These are phyloP conservation scores for Aphidius ervi DNA, from an alignment of 1,140 invertebrate species.

Conservation along the genomic window DNA sequence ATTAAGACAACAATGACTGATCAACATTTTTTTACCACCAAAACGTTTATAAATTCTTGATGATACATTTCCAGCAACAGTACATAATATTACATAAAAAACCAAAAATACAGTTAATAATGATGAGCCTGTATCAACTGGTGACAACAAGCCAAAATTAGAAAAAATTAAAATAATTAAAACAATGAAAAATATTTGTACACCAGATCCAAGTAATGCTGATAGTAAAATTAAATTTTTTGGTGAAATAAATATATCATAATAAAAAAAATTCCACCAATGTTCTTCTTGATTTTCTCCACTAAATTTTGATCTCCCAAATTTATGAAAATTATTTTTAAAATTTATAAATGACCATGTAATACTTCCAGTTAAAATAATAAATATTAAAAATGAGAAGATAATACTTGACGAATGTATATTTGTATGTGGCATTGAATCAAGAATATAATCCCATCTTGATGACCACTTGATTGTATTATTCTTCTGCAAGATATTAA, in stretches of 20 bases:
- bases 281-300: conserved; percentile 99
- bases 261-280: conserved; percentile 97
- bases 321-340: no score
- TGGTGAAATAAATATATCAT: conserved; percentile 93
- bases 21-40: conserved; percentile 95
- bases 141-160: conserved; percentile 95
- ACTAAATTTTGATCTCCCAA: conserved; percentile 61
- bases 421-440: conserved; percentile 97
- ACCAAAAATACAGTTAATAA: conserved; percentile 97
- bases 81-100: conserved; percentile 91
- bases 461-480: conserved; percentile 95
- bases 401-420: conserved; percentile 98
- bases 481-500: conserved; percentile 56
- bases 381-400: conserved; percentile 85
- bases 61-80: conserved; percentile 92
- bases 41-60: conserved; percentile 97
- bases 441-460: conserved; percentile 98
- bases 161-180: conserved; percentile 82
- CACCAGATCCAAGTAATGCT: conserved; percentile 90
- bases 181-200: conserved; percentile 77
- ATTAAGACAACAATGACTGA: conserved; percentile 89
- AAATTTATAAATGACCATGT: no score
- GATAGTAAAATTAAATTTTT: conserved; percentile 93
- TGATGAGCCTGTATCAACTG: conserved; percentile 90
- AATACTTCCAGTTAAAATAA: conserved; percentile 86